phyloP scores from a whole-genome alignment of 2,888 invertebrate species.

The Caenorhabditis japonica region DNA sequence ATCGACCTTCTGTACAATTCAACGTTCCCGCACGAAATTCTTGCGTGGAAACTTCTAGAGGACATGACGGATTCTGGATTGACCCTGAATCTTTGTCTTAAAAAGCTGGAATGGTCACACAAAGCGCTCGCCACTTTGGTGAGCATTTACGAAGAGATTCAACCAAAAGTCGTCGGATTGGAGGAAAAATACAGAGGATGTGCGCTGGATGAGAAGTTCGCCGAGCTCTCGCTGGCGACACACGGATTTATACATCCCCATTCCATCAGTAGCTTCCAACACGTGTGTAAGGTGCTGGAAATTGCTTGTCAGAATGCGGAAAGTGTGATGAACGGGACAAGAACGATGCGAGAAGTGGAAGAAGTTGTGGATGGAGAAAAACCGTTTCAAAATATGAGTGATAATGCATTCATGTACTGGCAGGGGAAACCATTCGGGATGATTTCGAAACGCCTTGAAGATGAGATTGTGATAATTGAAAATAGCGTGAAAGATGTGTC shows the following conservation, averaged over 20 bases:
- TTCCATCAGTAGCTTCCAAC: background rate
- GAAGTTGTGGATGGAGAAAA: too few species aligned
- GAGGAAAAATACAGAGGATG: background rate
- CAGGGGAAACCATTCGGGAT: too few species aligned
- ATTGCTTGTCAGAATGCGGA: too few species aligned
- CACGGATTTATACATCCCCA: background rate
- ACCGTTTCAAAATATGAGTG: too few species aligned
- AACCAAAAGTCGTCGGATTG: background rate
- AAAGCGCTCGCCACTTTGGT: too few species aligned
- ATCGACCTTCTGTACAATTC: background rate
- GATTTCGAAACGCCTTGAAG: too few species aligned
- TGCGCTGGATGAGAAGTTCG: background rate
- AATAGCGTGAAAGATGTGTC: too few species aligned
- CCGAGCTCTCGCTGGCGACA: background rate
- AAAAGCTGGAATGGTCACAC: too few species aligned
- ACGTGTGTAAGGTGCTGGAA: background rate
- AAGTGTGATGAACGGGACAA: background rate
- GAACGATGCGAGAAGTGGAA: background rate
- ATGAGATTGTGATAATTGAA: too few species aligned
- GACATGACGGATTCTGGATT: background rate
- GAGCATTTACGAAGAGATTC: background rate
- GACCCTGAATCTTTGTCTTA: background rate
- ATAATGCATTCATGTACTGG: too few species aligned
- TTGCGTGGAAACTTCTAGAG: conserved; percentile 1
- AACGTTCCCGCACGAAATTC: background rate